These are phyloP conservation scores for Pangasius krempfi DNA, from an alignment of 2,797 vertebrate genomes.

Conservation along the genomic window DNA sequence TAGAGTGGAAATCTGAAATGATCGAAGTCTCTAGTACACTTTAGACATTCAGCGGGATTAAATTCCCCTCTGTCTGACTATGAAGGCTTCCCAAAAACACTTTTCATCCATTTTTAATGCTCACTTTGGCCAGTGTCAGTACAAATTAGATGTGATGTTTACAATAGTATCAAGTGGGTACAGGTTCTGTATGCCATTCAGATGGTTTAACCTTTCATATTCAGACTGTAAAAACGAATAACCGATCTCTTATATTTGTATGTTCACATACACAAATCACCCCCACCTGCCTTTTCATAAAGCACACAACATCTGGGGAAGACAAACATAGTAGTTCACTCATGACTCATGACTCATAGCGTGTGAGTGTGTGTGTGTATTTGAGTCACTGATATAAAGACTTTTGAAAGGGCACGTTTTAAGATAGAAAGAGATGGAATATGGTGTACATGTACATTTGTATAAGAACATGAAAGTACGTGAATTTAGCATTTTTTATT, in stretches of 20 bases:
- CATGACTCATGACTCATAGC: not conserved
- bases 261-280: not conserved
- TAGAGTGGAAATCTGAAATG: conserved; percentile 6
- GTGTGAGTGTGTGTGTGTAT: not conserved
- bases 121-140: conserved; percentile 22
- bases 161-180: not conserved
- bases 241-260: not conserved
- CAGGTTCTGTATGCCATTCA: not conserved
- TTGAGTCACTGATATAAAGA: not conserved
- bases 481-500: not conserved
- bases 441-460: not conserved
- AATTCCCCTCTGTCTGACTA: conserved; percentile 38
- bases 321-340: not conserved
- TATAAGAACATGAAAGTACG: not conserved
- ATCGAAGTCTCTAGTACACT: conserved; percentile 10
- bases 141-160: conserved; percentile 32
- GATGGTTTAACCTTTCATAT: not conserved
- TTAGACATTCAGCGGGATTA: conserved; percentile 35
- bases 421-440: not conserved
- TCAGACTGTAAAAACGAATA: not conserved
- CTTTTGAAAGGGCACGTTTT: not conserved
- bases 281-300: no score
- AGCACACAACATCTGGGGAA: not conserved
- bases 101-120: conserved; percentile 43
- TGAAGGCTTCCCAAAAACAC: conserved; percentile 32